Base-by-base conservation (phyloP, 2,888 invertebrate genomes). In the Mimumesa dahlbomi region DNA sequence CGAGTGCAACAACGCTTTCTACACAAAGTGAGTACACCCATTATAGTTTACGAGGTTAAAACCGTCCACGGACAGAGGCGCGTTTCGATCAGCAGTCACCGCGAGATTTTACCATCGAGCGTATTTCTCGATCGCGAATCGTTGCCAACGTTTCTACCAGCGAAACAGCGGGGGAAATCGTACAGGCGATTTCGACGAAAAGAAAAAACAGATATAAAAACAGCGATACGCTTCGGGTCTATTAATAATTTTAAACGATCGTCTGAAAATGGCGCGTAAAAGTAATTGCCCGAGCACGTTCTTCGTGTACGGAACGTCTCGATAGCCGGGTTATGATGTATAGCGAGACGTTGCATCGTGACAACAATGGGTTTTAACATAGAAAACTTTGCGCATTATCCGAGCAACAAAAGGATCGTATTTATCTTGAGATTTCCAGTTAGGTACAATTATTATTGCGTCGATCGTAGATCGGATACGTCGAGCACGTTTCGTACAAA, bases 1-100 rank as follows among this genome's bases (percentile, higher is more conserved):
- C n/a, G 85, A 87, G 38, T 90, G 90, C 79, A 84, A 82, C 52
- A 75, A 79, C 22, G 83, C 84, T 18, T 90, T 90, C 76, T 87
- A 86, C 61, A 89, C 89, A 40, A 90, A 88, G 90, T 90, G 73
- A 90, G 90, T 88, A 40, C 2, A n/a, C n/a, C n/a, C n/a, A n/a
- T n/a, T n/a, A n/a, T n/a, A n/a, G n/a, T n/a, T n/a, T n/a, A n/a
- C n/a, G n/a, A n/a, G n/a, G n/a, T n/a, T n/a, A n/a, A n/a, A n/a
- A n/a, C n/a, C n/a, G n/a, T n/a, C n/a, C n/a, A n/a, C n/a, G n/a
- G n/a, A n/a, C n/a, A n/a, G n/a, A n/a, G n/a, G n/a, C n/a, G n/a
- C n/a, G n/a, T n/a, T n/a, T n/a, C n/a, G n/a, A n/a, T n/a, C n/a
- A n/a, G n/a, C n/a, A n/a, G n/a, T n/a, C n/a, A n/a, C n/a, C n/a